These are phyloP conservation scores for Prorops nasuta DNA, from an alignment of 1,140 invertebrate species.

Conservation along the genomic window DNA sequence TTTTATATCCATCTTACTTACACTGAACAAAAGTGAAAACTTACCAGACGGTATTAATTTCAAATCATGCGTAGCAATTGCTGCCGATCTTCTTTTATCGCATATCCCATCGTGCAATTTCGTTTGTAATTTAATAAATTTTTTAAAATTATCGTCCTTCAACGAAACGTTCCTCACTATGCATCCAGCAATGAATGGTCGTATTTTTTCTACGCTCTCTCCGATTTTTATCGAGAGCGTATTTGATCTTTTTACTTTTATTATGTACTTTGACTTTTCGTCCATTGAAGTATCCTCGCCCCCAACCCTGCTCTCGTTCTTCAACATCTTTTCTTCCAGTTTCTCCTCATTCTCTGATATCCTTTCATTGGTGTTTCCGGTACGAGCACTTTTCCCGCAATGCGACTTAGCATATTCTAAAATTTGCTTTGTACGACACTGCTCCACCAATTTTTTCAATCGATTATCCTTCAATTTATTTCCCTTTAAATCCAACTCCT, in stretches of 20 bases:
- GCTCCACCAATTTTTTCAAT: constrained; percentile 70
- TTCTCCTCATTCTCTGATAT: no score
- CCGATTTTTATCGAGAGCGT: constrained; percentile 58
- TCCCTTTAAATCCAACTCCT: constrained; percentile 65
- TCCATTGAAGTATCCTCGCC: constrained; percentile 32
- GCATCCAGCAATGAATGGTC: constrained; percentile 74
- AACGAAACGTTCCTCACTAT: constrained; percentile 68
- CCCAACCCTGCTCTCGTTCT: constrained; percentile 47
- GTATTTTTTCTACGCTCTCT: constrained; percentile 60
- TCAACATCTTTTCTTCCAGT: constrained; percentile 57
- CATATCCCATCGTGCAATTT: constrained; percentile 78
- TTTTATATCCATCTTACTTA: neutral
- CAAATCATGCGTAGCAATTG: constrained; percentile 81
- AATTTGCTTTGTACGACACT: constrained; percentile 67
- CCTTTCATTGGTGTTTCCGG: constrained; percentile 14
- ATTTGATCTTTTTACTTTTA: constrained; percentile 57
- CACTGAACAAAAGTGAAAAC: no score
- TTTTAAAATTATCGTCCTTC: constrained; percentile 66
- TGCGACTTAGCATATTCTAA: constrained; percentile 69
- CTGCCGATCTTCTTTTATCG: constrained; percentile 73
- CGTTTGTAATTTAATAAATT: constrained; percentile 79
- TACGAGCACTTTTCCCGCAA: constrained; percentile 53
- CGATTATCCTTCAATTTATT: constrained; percentile 73
- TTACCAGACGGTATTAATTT: constrained; percentile 61
- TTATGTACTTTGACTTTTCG: constrained; percentile 35